phyloP scores from a whole-genome alignment of 92 coral and sea anemone genomes.

The Paragorgia papillata region DNA sequence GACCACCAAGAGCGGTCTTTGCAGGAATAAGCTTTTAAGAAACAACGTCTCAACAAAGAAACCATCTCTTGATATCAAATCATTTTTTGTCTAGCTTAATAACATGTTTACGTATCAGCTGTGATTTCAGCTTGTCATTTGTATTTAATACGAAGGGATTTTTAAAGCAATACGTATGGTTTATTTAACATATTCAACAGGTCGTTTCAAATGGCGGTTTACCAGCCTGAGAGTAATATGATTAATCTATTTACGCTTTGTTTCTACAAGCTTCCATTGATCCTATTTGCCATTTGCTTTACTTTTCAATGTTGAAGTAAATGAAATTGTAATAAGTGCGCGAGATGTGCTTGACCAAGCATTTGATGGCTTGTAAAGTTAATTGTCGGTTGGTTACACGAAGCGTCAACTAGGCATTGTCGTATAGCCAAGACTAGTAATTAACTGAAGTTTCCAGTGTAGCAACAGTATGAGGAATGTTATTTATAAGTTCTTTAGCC shows the following conservation, averaged over 20 bases:
- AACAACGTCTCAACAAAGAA: conserved; percentile 12
- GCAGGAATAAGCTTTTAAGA: conserved; percentile 5
- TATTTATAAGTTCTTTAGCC: too few species aligned
- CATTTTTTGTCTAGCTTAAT: conserved; percentile 7
- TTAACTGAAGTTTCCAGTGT: too few species aligned
- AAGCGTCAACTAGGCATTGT: too few species aligned
- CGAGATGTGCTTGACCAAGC: conserved; percentile 14
- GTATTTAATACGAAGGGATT: not conserved
- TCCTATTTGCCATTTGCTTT: conserved; percentile 27
- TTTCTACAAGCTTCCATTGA: conserved; percentile 29
- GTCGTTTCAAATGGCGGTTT: not conserved
- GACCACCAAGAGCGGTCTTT: conserved; percentile 41
- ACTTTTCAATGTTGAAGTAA: conserved; percentile 16
- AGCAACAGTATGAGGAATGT: too few species aligned
- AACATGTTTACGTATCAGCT: conserved; percentile 15
- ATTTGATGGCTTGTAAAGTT: conserved; percentile 31
- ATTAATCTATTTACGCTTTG: conserved; percentile 45
- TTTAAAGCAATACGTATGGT: not conserved
- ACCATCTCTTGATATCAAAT: not conserved
- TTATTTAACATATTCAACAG: conserved; percentile 6
- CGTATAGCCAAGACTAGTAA: too few species aligned
- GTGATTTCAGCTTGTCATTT: not conserved
- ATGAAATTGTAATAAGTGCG: conserved; percentile 1
- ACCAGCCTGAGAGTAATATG: conserved; percentile 14
- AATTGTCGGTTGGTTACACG: not conserved